These are phyloP conservation scores for Nyctibius grandis DNA, from an alignment of 2,797 vertebrate species.

Conservation along the genomic window DNA sequence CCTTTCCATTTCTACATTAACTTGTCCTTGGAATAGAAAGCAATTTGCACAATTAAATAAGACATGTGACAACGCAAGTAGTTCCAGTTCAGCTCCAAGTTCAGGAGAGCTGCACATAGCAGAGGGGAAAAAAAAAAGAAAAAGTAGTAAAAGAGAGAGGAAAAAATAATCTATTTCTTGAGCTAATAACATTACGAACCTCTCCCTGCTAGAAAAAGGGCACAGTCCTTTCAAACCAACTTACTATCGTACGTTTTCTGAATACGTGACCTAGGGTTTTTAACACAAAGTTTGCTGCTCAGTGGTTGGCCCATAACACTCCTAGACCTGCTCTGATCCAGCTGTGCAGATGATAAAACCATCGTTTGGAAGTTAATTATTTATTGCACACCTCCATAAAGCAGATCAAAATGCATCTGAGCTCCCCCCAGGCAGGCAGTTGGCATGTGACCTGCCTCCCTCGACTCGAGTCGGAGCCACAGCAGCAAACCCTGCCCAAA, in stretches of 20 bases:
- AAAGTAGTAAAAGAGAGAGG: background rate
- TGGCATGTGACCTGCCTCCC: background rate
- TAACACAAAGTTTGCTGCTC: background rate
- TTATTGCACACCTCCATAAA: slow-evolving; percentile 59
- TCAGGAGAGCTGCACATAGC: background rate
- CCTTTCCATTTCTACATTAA: slow-evolving; percentile 36
- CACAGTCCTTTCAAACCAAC: background rate
- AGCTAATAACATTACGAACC: background rate
- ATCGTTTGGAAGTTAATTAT: slow-evolving; percentile 63
- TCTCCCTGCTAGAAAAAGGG: background rate
- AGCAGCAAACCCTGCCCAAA: background rate
- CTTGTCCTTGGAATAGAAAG: slow-evolving; percentile 36
- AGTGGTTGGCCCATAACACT: background rate
- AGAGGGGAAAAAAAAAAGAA: background rate
- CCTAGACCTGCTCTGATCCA: background rate
- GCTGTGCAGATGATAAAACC: background rate
- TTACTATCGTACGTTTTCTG: background rate
- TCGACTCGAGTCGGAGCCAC: background rate
- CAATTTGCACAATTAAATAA: slow-evolving; percentile 49
- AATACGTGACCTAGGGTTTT: background rate
- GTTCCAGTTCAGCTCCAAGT: slow-evolving; percentile 33
- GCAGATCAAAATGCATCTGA: slow-evolving; percentile 54
- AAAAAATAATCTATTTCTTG: background rate
- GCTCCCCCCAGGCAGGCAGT: slow-evolving; percentile 13
- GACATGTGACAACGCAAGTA: slow-evolving; percentile 25